These are phyloP conservation scores for Drosophila barbarae DNA, from an alignment of 2,888 invertebrate species.

Conservation along the genomic window DNA sequence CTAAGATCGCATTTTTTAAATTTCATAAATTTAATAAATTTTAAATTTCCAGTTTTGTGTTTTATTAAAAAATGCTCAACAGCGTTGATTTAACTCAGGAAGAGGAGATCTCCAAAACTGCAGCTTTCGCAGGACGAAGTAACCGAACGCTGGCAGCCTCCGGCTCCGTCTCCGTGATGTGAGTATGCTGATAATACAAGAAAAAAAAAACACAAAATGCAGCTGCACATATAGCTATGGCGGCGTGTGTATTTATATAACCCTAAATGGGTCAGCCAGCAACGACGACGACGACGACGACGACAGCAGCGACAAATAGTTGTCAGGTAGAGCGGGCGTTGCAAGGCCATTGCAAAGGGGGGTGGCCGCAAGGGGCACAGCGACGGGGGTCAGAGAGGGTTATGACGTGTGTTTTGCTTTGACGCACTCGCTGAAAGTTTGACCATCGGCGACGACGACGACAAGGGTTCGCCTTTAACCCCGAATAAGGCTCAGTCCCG, in stretches of 20 bases:
- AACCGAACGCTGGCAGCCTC: neutral
- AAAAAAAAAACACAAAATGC: neutral
- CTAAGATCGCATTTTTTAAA: slow-evolving; percentile 16
- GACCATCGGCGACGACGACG: slow-evolving; percentile 27
- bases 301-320: slow-evolving; percentile 53
- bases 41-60: neutral
- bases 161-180: neutral
- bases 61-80: neutral
- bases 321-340: slow-evolving; percentile 56
- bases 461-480: slow-evolving; percentile 16
- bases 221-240: slow-evolving; percentile 14
- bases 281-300: slow-evolving; percentile 16
- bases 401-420: slow-evolving; percentile 66
- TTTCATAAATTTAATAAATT: neutral
- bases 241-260: slow-evolving; percentile 34
- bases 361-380: slow-evolving; percentile 1
- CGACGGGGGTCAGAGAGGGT: slow-evolving; percentile 17
- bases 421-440: slow-evolving; percentile 52
- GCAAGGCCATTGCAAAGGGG: slow-evolving; percentile 50
- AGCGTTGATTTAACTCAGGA: neutral
- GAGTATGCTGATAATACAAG: neutral
- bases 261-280: slow-evolving; percentile 62
- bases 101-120: neutral
- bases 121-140: slow-evolving; percentile 1
- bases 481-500: slow-evolving; percentile 13